Conservation (phyloP, 1,140 invertebrate species). For the Holcopasites calliopsidis region DNA sequence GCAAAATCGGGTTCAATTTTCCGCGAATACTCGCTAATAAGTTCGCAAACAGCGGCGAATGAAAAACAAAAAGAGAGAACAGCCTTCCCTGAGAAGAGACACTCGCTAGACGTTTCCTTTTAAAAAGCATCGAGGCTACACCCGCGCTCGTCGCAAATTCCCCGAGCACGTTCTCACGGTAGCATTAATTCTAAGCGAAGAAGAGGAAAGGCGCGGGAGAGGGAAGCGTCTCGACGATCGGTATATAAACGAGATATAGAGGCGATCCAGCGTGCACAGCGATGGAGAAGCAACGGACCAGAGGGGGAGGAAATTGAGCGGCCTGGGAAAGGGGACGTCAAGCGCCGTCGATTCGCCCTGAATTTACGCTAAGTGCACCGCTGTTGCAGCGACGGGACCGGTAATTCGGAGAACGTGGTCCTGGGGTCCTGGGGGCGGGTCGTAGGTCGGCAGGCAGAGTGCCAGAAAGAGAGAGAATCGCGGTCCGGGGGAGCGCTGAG, state of each 20-base stretch:
- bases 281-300: background rate
- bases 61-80: background rate
- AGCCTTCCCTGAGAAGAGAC: background rate
- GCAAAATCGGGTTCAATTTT: background rate
- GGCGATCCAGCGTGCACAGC: constrained; percentile 24
- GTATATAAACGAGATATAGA: constrained; percentile 40
- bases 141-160: constrained; percentile 19
- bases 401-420: constrained; percentile 75
- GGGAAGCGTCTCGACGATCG: constrained; percentile 45
- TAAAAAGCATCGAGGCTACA: constrained; percentile 17
- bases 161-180: constrained; percentile 25
- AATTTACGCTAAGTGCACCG: constrained; percentile 73
- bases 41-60: background rate
- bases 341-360: constrained; percentile 63
- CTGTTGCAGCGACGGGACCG: constrained; percentile 63
- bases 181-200: constrained; percentile 40
- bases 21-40: no score
- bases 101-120: background rate
- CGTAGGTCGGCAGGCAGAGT: constrained; percentile 73
- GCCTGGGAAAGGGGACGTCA: constrained; percentile 54
- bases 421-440: constrained; percentile 68
- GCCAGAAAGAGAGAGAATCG: constrained; percentile 71
- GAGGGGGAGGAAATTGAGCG: constrained; percentile 20
- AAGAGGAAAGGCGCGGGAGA: background rate
- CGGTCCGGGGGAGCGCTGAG: constrained; percentile 49